Base-by-base conservation (phyloP, 1,140 invertebrate genomes). In the Stenopsyche tienmushanensis region DNA sequence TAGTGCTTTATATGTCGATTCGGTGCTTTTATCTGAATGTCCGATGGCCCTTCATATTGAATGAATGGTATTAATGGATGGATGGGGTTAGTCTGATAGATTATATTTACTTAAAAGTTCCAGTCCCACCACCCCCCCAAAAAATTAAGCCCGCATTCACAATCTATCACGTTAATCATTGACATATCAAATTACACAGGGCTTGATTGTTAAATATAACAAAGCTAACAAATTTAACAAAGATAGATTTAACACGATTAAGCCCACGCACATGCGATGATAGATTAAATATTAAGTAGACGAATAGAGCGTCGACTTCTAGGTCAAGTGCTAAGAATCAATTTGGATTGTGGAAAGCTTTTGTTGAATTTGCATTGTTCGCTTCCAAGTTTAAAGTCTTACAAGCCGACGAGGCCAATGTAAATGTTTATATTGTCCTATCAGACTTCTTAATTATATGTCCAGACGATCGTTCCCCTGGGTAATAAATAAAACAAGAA, bases 81-180 rank as follows among this genome's bases (percentile, higher is more conserved):
- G n/a, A n/a, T n/a, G n/a, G n/a, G n/a, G n/a, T n/a, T n/a, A n/a
- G n/a, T n/a, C n/a, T n/a, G n/a, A n/a, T n/a, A n/a, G n/a, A n/a
- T n/a, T n/a, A n/a, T n/a, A n/a, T n/a, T n/a, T n/a, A n/a, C n/a
- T n/a, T n/a, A n/a, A n/a, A n/a, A n/a, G n/a, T n/a, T n/a, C 29
- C 5, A 34, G 29, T 34, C 29, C 5, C 29, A 5, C 29, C 29
- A 7, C 5, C 29, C 13, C 29, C 29, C 7, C 3, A 47, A 57
- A 24, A 44, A 44, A 25, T 21, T 57, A 42, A 57, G 47, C 57
- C 57, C 57, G 57, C 57, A 60, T 60, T 47, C 24, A 18, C 44
- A 5, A 58, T 42, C 21, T 25, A 39, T 60, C 57, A 60, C n/a
- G 42, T 60, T 47, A 60, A 47, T 47, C 17, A 39, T 15, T 24